Conservation (phyloP, 2,113 vertebrate species). For the Sylvietta virens region DNA sequence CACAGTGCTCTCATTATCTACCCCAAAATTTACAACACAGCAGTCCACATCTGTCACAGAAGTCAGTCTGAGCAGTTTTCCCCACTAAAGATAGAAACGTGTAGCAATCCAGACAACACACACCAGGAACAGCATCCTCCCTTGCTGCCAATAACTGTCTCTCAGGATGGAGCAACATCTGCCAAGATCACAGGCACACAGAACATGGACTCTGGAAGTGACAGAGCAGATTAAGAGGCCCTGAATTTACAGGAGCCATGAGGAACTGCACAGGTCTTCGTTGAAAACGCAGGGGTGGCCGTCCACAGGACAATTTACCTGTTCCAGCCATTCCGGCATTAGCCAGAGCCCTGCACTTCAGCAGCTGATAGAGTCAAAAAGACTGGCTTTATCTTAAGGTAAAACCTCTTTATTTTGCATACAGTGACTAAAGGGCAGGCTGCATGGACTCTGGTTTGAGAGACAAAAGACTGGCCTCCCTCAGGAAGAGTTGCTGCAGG, state of each 20-base stretch:
- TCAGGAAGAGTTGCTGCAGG: background rate
- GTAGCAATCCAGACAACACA: background rate
- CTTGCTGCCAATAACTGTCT: background rate
- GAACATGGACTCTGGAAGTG: background rate
- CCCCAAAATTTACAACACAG: background rate
- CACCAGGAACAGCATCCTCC: background rate
- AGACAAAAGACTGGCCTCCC: background rate
- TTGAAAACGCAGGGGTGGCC: background rate
- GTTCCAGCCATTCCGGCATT: background rate
- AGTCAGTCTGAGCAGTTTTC: background rate
- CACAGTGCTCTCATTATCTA: background rate
- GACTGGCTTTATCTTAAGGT: background rate
- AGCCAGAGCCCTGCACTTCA: background rate
- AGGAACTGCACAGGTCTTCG: fast-evolving
- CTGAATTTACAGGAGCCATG: background rate
- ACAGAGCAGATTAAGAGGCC: background rate
- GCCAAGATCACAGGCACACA: background rate
- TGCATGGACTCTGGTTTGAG: background rate
- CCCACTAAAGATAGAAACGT: background rate
- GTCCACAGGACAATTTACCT: background rate
- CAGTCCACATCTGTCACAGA: background rate
- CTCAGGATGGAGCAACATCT: fast-evolving
- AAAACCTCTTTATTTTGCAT: background rate
- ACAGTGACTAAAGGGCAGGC: background rate
- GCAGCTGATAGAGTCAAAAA: background rate